Evolutionary conservation across 2,113 vertebrate genomes (phyloP).

Genomic region (Sminthopsis crassicaudata): DNA sequence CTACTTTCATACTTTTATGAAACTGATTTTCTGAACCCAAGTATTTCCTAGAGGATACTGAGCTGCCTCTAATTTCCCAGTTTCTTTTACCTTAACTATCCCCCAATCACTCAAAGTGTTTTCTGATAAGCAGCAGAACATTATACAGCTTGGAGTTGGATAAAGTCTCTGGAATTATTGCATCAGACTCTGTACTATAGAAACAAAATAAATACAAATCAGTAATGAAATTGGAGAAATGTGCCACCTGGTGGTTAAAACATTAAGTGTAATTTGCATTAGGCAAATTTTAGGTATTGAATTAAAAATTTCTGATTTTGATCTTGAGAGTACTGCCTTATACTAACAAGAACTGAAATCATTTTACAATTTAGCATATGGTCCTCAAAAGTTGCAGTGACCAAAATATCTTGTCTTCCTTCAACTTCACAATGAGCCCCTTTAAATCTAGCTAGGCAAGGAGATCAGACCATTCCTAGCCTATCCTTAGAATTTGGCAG

Average conservation of each 20-base stretch:
- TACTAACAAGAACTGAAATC: background rate
- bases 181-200: constrained; percentile 31
- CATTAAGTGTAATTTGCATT: constrained; percentile 46
- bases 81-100: constrained; percentile 15
- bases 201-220: constrained; percentile 61
- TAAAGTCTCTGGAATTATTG: constrained; percentile 47
- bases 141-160: background rate
- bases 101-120: constrained; percentile 54
- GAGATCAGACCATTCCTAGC: background rate
- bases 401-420: background rate
- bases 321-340: background rate
- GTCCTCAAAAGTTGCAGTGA: background rate
- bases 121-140: constrained; percentile 54
- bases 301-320: background rate
- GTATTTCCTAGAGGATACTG: background rate
- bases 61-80: constrained; percentile 26
- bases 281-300: background rate
- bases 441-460: background rate
- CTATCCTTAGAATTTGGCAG: background rate
- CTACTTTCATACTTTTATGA: background rate
- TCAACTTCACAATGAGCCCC: background rate
- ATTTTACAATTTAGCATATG: background rate
- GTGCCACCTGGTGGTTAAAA: constrained; percentile 81
- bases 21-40: background rate
- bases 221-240: constrained; percentile 58